Evolutionary conservation across 2,888 invertebrate genomes (phyloP).

Genomic region (Bombyx huttoni): DNA sequence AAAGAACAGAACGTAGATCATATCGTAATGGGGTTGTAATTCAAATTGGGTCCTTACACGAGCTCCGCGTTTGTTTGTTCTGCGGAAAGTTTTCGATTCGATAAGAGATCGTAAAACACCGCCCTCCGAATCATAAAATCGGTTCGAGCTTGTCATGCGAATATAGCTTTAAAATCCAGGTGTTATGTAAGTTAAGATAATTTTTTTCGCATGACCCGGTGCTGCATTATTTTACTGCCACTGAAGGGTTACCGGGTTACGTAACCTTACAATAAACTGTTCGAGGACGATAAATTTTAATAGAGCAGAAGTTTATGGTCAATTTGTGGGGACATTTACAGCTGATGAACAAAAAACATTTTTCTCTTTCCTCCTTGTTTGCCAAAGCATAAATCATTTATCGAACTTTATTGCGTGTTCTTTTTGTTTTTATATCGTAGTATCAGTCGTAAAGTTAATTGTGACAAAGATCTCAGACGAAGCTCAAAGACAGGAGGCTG

Average conservation of each 20-base stretch:
- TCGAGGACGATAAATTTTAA: slow-evolving; percentile 61
- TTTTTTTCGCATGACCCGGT: slow-evolving; percentile 44
- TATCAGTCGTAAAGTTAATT: slow-evolving; percentile 8
- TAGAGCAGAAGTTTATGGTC: slow-evolving; percentile 61
- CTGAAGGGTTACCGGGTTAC: slow-evolving; percentile 60
- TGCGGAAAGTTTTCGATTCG: slow-evolving; percentile 52
- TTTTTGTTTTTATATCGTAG: slow-evolving; percentile 1
- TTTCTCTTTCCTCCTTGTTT: slow-evolving; percentile 42
- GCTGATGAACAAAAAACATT: slow-evolving; percentile 51
- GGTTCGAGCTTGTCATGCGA: slow-evolving; percentile 35
- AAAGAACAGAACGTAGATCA: neutral
- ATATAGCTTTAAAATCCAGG: slow-evolving; percentile 37
- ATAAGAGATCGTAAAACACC: slow-evolving; percentile 62
- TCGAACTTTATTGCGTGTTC: slow-evolving; percentile 13
- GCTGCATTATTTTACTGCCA: slow-evolving; percentile 55
- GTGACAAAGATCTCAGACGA: slow-evolving; percentile 1
- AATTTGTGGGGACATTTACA: slow-evolving; percentile 62
- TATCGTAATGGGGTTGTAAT: slow-evolving; percentile 23
- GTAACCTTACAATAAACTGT: slow-evolving; percentile 59
- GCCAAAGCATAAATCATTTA: slow-evolving; percentile 25
- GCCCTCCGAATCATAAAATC: slow-evolving; percentile 58
- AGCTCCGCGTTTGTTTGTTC: slow-evolving; percentile 46
- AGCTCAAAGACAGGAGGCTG: too few species aligned
- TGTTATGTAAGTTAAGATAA: slow-evolving; percentile 31
- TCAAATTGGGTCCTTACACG: slow-evolving; percentile 39